phyloP scores from a whole-genome alignment of 2,888 invertebrate species.

The Labia minor region DNA sequence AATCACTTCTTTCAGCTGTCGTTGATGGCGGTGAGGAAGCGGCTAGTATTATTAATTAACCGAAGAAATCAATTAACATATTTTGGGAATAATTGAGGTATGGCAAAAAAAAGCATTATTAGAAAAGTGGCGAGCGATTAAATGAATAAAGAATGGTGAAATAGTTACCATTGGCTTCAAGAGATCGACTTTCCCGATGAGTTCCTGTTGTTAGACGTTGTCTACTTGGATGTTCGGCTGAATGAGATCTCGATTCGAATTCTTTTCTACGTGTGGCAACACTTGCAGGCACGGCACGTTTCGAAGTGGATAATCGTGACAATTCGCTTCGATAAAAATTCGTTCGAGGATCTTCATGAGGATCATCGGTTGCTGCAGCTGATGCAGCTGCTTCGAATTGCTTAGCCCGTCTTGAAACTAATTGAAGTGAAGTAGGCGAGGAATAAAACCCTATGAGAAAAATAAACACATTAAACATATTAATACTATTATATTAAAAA shows the following conservation, averaged over 20 bases:
- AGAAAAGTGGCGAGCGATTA: constrained; percentile 9
- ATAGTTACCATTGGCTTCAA: constrained; percentile 39
- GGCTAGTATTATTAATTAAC: constrained; percentile 14
- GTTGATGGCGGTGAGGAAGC: not conserved
- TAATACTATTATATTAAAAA: too few relatives aligned
- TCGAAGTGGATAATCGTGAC: constrained; percentile 43
- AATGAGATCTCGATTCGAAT: constrained; percentile 51
- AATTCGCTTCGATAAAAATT: constrained; percentile 44
- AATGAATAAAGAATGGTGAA: too few relatives aligned
- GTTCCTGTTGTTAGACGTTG: constrained; percentile 22
- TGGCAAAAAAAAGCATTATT: constrained; percentile 20
- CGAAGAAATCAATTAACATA: constrained; percentile 21
- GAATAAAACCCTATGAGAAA: constrained; percentile 17
- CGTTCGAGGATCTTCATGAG: constrained; percentile 37
- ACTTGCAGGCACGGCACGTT: constrained; percentile 54
- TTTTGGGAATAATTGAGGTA: constrained; percentile 14
- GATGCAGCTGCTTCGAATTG: constrained; percentile 58
- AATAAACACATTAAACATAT: not conserved
- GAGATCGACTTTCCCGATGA: constrained; percentile 43
- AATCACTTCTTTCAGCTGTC: not conserved
- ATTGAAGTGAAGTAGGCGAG: constrained; percentile 38
- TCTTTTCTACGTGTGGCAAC: constrained; percentile 62
- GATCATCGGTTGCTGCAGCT: constrained; percentile 40
- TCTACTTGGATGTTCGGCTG: constrained; percentile 19
- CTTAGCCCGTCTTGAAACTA: constrained; percentile 60